These are phyloP conservation scores for Scaptomyza flava DNA, from an alignment of 2,888 invertebrate species.

Conservation along the genomic window DNA sequence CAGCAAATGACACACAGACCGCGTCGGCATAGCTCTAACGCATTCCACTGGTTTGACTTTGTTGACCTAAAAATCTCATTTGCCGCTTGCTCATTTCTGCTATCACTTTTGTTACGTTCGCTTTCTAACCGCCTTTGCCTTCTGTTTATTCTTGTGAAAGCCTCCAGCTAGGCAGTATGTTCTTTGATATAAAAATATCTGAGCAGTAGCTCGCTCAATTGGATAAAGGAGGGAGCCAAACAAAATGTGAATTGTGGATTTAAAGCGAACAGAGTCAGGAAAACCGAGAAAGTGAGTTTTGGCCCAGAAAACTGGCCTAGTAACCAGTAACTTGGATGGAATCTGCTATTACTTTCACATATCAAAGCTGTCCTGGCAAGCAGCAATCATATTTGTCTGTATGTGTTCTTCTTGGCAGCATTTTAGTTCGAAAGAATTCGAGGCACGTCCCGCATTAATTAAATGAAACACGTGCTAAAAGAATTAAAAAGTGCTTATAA, in stretches of 20 bases:
- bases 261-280: slow-evolving; percentile 40
- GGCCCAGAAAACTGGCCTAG: slow-evolving; percentile 53
- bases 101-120: slow-evolving; percentile 70
- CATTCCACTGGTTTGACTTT: slow-evolving; percentile 62
- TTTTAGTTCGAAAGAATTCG: too few species aligned
- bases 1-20: slow-evolving; percentile 66
- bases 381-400: not conserved
- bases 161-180: slow-evolving; percentile 37
- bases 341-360: not conserved
- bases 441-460: not conserved
- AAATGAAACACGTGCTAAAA: not conserved
- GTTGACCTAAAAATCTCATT: slow-evolving; percentile 81
- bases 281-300: slow-evolving; percentile 64
- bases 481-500: slow-evolving; percentile 10
- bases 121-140: slow-evolving; percentile 7
- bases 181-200: slow-evolving; percentile 43
- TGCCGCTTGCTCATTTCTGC: slow-evolving; percentile 72
- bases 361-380: slow-evolving; percentile 13
- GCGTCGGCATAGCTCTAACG: slow-evolving; percentile 32
- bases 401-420: too few species aligned
- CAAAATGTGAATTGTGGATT: slow-evolving; percentile 19
- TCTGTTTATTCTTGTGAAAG: slow-evolving; percentile 42
- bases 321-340: not conserved
- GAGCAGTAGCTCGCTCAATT: slow-evolving; percentile 22
- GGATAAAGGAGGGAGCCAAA: slow-evolving; percentile 4